Conservation (phyloP, 2,113 vertebrate species). For the Tauraco erythrolophus region DNA sequence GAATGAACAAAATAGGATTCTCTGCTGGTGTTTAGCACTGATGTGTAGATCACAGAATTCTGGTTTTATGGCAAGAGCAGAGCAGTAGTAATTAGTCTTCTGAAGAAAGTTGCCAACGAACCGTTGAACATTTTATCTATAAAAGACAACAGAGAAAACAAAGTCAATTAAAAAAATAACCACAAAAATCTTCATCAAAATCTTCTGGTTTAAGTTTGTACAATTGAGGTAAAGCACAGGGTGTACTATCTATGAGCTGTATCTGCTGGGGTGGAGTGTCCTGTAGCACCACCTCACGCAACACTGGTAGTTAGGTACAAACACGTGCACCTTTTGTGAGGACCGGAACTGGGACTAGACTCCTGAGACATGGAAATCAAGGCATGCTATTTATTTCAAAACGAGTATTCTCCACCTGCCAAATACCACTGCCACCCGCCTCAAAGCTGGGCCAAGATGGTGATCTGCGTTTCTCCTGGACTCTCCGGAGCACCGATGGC, state of each 20-base stretch:
- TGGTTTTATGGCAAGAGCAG: slow-evolving; percentile 57
- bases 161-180: background rate
- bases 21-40: slow-evolving; percentile 57
- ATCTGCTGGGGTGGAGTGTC: background rate
- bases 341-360: too few species aligned
- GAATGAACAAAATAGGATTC: background rate
- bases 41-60: background rate
- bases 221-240: background rate
- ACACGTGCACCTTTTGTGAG: background rate
- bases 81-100: slow-evolving; percentile 57
- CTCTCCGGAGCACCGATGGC: rapidly evolving
- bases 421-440: background rate
- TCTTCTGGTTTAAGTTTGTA: background rate
- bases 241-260: background rate
- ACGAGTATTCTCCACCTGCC: rapidly evolving
- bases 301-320: background rate
- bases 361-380: background rate
- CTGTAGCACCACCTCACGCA: background rate
- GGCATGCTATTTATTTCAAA: background rate
- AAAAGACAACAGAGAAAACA: slow-evolving; percentile 57
- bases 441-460: background rate
- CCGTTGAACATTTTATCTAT: slow-evolving; percentile 62
- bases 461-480: rapidly evolving
- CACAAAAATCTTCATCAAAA: background rate
- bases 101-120: slow-evolving; percentile 43